Evolutionary conservation across 2,888 invertebrate species (phyloP).

Genomic region (Phrixothrix hirtus): DNA sequence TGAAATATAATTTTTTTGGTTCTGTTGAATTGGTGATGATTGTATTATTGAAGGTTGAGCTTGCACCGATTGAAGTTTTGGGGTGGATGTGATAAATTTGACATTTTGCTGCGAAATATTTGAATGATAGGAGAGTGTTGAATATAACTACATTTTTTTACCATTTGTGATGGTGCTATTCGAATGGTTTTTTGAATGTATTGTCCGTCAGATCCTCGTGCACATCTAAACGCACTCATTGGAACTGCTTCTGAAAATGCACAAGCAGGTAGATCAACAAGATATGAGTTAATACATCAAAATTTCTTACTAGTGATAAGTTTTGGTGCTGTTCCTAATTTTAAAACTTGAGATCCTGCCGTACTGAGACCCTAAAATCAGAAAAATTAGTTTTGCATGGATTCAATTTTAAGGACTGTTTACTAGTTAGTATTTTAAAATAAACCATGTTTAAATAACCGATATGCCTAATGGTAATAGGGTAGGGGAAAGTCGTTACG

Average conservation of each 20-base stretch:
- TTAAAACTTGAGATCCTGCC: slow-evolving; percentile 40
- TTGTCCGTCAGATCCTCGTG: slow-evolving; percentile 57
- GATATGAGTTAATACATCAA: background rate
- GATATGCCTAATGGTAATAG: no score
- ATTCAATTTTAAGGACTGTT: no score
- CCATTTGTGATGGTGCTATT: slow-evolving; percentile 60
- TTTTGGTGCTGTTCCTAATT: slow-evolving; percentile 46
- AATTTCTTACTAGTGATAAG: slow-evolving; percentile 48
- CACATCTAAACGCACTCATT: slow-evolving; percentile 61
- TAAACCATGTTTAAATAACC: no score
- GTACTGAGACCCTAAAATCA: slow-evolving; percentile 20
- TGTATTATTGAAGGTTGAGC: slow-evolving; percentile 42
- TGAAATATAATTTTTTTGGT: slow-evolving; percentile 53
- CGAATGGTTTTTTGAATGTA: slow-evolving; percentile 59
- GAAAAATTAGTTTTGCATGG: background rate
- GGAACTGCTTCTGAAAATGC: slow-evolving; percentile 53
- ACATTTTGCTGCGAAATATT: slow-evolving; percentile 45
- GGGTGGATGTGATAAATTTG: slow-evolving; percentile 43
- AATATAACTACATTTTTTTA: slow-evolving; percentile 39
- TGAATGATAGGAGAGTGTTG: background rate
- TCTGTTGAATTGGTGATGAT: slow-evolving; percentile 40
- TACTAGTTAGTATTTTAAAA: no score
- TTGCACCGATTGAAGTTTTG: slow-evolving; percentile 44
- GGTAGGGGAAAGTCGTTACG: no score
- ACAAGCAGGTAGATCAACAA: background rate